Conservation (phyloP, 2,797 vertebrate genomes). For the Coregonus sp. region DNA sequence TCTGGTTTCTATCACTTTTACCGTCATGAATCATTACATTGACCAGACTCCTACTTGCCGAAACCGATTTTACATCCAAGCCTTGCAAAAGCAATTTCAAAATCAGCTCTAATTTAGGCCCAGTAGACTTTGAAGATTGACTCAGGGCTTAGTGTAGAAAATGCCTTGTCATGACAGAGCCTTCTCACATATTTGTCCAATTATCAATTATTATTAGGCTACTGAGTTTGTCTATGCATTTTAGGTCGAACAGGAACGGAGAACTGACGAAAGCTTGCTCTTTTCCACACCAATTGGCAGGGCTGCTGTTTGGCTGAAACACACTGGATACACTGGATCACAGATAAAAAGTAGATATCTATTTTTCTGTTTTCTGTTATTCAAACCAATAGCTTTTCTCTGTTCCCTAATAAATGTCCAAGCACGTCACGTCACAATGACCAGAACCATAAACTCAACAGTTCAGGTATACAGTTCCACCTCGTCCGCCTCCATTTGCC, state of each 20-base stretch:
- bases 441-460: constrained; percentile 23
- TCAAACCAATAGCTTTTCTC: neutral
- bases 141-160: neutral
- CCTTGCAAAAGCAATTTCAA: too few relatives aligned
- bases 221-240: neutral
- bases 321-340: neutral
- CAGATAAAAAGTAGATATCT: too few relatives aligned
- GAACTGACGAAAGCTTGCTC: neutral
- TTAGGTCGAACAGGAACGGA: neutral
- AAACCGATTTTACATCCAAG: neutral
- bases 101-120: neutral
- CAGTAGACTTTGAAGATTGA: neutral
- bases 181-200: neutral
- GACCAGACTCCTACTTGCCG: neutral
- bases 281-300: neutral
- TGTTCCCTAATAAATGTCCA: neutral
- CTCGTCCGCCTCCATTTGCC: constrained; percentile 45
- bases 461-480: constrained; percentile 35
- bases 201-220: neutral
- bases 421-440: neutral
- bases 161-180: too few relatives aligned
- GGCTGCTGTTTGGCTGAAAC: neutral
- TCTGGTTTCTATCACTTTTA: constrained; percentile 42
- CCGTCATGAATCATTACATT: constrained; percentile 27
- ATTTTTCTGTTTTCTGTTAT: neutral